Conservation (phyloP, 2,113 vertebrate genomes). For the Myocastor coypus region DNA sequence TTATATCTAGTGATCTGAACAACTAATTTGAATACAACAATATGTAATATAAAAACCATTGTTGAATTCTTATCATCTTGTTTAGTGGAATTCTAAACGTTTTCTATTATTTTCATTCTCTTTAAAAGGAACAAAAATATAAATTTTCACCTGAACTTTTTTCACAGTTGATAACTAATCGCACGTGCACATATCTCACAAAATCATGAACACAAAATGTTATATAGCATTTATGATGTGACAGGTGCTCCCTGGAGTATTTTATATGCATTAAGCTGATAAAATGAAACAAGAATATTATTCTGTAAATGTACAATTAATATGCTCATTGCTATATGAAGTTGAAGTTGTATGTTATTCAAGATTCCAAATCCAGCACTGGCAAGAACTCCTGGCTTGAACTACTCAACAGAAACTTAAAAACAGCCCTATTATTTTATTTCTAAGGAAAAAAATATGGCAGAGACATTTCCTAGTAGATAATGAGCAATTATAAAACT, state of each 20-base stretch:
- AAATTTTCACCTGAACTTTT: background rate
- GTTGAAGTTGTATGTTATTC: conserved; percentile 59
- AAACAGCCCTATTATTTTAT: background rate
- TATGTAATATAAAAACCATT: too few relatives aligned
- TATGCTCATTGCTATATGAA: background rate
- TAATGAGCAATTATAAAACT: conserved; percentile 55
- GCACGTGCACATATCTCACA: too few relatives aligned
- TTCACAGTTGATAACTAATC: background rate
- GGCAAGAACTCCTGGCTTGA: conserved; percentile 49
- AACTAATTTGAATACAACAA: too few relatives aligned
- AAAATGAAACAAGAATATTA: background rate
- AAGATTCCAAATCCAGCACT: conserved; percentile 56
- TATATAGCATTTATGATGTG: background rate
- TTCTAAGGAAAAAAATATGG: conserved; percentile 56
- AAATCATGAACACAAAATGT: background rate
- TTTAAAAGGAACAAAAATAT: too few relatives aligned
- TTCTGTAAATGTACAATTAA: background rate
- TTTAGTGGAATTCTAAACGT: too few relatives aligned
- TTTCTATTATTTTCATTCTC: too few relatives aligned
- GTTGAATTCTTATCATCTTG: too few relatives aligned
- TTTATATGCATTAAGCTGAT: background rate
- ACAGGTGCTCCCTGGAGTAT: background rate
- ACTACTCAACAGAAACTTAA: conserved; percentile 30
- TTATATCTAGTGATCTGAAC: too few relatives aligned
- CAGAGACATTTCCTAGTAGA: background rate